Percentiles rank a stretch among this genome's conserved stretches.
These are phyloP conservation scores for Zophobas morio DNA, from an alignment of 1,140 invertebrate genomes.

Conservation along the genomic window DNA sequence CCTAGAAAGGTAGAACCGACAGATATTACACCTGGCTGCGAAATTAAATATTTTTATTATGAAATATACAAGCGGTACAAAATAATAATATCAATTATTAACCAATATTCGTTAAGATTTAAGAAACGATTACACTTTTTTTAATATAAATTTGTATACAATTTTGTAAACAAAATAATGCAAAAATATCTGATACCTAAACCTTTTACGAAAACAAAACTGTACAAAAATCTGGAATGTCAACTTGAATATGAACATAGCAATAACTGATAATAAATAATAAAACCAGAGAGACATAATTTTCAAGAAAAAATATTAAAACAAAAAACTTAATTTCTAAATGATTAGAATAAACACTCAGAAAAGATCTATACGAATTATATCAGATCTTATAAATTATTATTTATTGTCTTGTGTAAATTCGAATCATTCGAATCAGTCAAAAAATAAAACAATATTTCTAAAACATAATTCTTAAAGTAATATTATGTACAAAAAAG, in stretches of 20 bases:
- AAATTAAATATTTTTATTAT: conserved; percentile 42
- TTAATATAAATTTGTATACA: conserved; percentile 14
- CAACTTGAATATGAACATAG: conserved; percentile 17
- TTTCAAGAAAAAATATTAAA: conserved; percentile 41
- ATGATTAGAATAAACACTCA: conserved; percentile 56
- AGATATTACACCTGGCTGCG: neutral
- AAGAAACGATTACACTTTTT: conserved; percentile 34
- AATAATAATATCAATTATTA: conserved; percentile 46
- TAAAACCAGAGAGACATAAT: conserved; percentile 43
- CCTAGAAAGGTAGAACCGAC: no score
- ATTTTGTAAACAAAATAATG: conserved; percentile 29
- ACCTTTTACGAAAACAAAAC: conserved; percentile 41
- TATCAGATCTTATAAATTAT: conserved; percentile 21
- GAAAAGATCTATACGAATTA: conserved; percentile 16
- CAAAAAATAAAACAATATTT: conserved; percentile 29
- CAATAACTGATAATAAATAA: conserved; percentile 20
- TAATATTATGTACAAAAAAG: conserved; percentile 13
- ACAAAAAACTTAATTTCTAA: conserved; percentile 37
- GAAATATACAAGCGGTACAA: conserved; percentile 46
- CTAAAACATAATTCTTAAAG: conserved; percentile 14
- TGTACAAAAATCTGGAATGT: conserved; percentile 39
- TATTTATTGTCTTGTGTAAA: conserved; percentile 31
- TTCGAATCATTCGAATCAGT: conserved; percentile 51
- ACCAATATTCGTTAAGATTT: conserved; percentile 40
- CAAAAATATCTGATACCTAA: conserved; percentile 27